phyloP scores from a whole-genome alignment of 2,113 vertebrate species.

The Mugil cephalus region DNA sequence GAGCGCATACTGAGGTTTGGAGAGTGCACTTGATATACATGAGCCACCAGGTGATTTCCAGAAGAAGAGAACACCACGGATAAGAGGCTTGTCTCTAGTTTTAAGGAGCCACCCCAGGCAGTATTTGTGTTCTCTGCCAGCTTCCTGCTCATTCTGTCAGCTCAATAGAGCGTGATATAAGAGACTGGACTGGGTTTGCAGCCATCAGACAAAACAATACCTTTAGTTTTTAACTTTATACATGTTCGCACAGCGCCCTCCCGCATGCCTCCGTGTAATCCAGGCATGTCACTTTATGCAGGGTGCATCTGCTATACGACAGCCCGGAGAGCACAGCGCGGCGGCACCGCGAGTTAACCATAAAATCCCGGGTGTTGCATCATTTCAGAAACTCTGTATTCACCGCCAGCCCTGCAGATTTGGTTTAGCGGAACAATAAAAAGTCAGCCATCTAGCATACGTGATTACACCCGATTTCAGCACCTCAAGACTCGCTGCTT shows the following conservation, averaged over 20 bases:
- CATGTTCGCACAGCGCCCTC: constrained; percentile 13
- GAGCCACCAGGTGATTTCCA: constrained; percentile 79
- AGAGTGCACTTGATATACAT: constrained; percentile 77
- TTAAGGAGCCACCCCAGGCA: constrained; percentile 77
- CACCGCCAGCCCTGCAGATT: constrained; percentile 52
- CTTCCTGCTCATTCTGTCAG: constrained; percentile 67
- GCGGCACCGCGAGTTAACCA: constrained; percentile 44
- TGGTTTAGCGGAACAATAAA: constrained; percentile 68
- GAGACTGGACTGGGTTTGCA: constrained; percentile 54
- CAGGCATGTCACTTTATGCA: constrained; percentile 6
- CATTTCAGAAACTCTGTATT: constrained; percentile 51
- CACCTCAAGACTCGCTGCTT: constrained; percentile 53
- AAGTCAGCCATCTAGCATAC: constrained; percentile 66
- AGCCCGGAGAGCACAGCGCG: constrained; percentile 39
- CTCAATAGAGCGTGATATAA: constrained; percentile 70
- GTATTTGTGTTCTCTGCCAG: constrained; percentile 74
- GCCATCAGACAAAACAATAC: constrained; percentile 60
- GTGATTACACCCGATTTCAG: constrained; percentile 71
- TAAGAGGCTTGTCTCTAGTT: constrained; percentile 77
- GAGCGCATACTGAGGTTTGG: constrained; percentile 42
- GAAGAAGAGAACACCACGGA: constrained; percentile 70
- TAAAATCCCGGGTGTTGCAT: constrained; percentile 58
- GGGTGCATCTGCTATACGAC: constrained; percentile 17
- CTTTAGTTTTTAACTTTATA: constrained; percentile 37
- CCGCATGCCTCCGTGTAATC: constrained; percentile 16